phyloP scores from a whole-genome alignment of 2,797 vertebrate species.

The Coreius guichenoti region DNA sequence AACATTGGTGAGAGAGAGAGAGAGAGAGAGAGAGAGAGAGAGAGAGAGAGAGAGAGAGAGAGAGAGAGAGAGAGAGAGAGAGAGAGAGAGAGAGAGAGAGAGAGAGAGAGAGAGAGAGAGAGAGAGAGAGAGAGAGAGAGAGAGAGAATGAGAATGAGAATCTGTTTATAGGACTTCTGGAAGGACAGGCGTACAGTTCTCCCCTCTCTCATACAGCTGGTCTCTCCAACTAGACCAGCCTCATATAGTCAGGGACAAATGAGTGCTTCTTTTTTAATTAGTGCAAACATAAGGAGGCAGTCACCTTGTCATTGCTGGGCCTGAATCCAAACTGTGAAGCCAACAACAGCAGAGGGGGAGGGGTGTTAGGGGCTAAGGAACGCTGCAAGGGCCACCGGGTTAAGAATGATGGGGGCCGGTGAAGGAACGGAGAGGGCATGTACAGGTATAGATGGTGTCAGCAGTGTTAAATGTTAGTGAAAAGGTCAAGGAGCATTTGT shows the following conservation, averaged over 20 bases:
- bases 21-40: conserved; percentile 55
- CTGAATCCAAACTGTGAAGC: conserved; percentile 71
- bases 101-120: conserved; percentile 48
- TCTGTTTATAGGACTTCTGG: conserved; percentile 72
- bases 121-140: conserved; percentile 54
- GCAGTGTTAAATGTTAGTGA: conserved; percentile 4
- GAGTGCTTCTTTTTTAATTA: conserved; percentile 62
- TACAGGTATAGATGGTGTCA: conserved; percentile 12
- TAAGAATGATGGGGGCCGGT: conserved; percentile 12
- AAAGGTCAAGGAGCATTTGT: conserved; percentile 21
- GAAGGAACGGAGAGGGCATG: conserved; percentile 5
- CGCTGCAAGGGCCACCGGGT: conserved; percentile 11
- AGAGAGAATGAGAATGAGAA: conserved; percentile 27
- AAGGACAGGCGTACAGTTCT: conserved; percentile 70
- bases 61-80: conserved; percentile 54
- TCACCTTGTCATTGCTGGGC: conserved; percentile 85
- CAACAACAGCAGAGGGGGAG: conserved; percentile 65
- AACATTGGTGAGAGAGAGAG: conserved; percentile 51
- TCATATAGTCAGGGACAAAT: conserved; percentile 56
- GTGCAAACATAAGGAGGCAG: conserved; percentile 70
- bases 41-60: conserved; percentile 26
- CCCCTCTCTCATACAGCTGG: conserved; percentile 61
- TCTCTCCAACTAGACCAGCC: conserved; percentile 40
- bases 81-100: conserved; percentile 28
- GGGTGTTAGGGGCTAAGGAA: conserved; percentile 45